These are phyloP conservation scores for Caenorhabditis sp. DNA, from an alignment of 2,888 invertebrate species.

Conservation along the genomic window DNA sequence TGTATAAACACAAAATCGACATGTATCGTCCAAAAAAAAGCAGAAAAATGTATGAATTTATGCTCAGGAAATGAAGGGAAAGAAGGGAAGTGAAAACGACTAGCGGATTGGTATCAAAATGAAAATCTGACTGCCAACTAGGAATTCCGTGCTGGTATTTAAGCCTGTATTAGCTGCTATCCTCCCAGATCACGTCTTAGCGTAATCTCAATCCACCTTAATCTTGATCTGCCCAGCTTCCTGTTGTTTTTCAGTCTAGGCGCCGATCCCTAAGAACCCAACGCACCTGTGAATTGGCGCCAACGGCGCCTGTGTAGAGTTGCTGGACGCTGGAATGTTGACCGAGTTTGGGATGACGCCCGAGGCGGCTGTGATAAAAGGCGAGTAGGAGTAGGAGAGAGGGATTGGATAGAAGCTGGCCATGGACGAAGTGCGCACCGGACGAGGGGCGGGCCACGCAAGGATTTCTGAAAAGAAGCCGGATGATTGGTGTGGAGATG, in stretches of 20 bases:
- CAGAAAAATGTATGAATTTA: no score
- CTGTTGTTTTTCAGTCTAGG: background rate
- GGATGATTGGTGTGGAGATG: constrained; percentile 4
- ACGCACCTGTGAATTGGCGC: constrained; percentile 24
- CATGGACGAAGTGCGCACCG: constrained; percentile 39
- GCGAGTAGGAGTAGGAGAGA: constrained; percentile 44
- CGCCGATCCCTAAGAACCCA: background rate
- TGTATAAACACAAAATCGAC: no score
- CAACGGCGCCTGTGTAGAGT: constrained; percentile 4
- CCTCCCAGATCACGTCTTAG: constrained; percentile 31
- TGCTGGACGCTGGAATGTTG: constrained; percentile 15
- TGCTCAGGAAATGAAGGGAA: no score
- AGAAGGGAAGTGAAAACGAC: background rate
- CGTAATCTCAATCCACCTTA: constrained; percentile 58
- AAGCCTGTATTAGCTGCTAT: constrained; percentile 33
- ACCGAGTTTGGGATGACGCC: constrained; percentile 6
- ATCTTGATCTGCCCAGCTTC: constrained; percentile 57
- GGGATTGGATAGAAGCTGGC: constrained; percentile 55
- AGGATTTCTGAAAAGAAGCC: constrained; percentile 30
- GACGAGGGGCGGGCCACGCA: constrained; percentile 25
- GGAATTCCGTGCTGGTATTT: constrained; percentile 12
- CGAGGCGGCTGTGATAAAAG: constrained; percentile 21
- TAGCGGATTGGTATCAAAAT: constrained; percentile 1
- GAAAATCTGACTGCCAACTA: constrained; percentile 2
- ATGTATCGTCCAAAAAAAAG: no score